Conservation (phyloP, 35 echinoderm and acorn worm genomes). For the Ophioderma brevispina region DNA sequence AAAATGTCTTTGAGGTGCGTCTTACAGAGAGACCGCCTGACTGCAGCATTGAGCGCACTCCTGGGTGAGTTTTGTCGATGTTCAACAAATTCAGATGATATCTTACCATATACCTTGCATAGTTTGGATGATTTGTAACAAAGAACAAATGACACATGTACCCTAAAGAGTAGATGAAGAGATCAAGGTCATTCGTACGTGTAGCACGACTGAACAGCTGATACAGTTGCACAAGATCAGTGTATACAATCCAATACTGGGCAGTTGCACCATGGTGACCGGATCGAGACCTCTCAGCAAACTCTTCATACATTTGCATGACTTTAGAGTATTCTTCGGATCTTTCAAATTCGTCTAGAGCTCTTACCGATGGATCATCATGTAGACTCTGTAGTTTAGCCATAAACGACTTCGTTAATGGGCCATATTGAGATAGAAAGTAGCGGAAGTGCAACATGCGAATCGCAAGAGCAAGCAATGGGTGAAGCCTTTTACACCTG, state of each 20-base stretch:
- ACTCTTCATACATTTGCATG: neutral
- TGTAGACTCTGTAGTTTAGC: neutral
- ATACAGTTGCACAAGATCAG: neutral
- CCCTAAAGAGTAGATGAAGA: neutral
- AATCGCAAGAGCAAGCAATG: too few relatives aligned
- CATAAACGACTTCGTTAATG: neutral
- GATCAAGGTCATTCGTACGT: slow-evolving; percentile 7
- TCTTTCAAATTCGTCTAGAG: neutral
- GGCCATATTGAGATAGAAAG: neutral
- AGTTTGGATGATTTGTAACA: neutral
- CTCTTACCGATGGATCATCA: neutral
- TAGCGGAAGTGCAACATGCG: too few relatives aligned
- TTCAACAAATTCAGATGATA: neutral
- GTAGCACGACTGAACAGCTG: neutral
- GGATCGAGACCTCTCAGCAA: neutral
- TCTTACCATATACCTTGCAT: neutral
- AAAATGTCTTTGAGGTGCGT: slow-evolving; percentile 34
- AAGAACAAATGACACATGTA: neutral
- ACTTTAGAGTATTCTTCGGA: neutral
- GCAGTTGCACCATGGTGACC: slow-evolving; percentile 31
- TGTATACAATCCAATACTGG: slow-evolving; percentile 19
- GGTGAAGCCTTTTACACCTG: too few relatives aligned
- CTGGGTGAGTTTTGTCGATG: slow-evolving; percentile 21
- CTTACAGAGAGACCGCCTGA: slow-evolving; percentile 61
- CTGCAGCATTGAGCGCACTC: slow-evolving; percentile 34